Evolutionary conservation across 2,797 vertebrate genomes (phyloP).

Genomic region (Chrosomus eos): DNA sequence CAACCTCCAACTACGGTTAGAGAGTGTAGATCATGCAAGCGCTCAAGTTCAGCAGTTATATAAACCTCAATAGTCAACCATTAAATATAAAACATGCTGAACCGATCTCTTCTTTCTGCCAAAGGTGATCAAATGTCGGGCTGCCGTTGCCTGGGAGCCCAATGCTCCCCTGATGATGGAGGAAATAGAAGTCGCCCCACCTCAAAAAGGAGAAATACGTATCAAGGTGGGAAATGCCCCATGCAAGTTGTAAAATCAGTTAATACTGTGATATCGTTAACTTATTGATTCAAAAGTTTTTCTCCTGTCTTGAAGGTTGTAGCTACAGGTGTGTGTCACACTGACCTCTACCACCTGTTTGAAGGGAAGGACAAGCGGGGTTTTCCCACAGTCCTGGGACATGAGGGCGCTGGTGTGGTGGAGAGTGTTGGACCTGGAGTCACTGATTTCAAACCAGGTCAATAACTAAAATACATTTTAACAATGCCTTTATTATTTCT

Average conservation of each 20-base stretch:
- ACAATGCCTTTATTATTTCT: neutral
- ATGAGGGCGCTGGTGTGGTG: conserved; percentile 77
- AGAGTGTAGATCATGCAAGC: conserved; percentile 18
- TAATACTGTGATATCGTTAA: neutral
- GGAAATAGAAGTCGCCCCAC: conserved; percentile 89
- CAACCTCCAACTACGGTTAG: conserved; percentile 9
- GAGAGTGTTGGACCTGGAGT: conserved; percentile 80
- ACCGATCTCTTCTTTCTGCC: conserved; percentile 38
- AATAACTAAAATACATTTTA: neutral
- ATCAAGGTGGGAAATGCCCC: conserved; percentile 82
- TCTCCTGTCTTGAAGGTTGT: conserved; percentile 68
- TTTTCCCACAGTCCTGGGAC: conserved; percentile 78
- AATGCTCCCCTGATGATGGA: conserved; percentile 87
- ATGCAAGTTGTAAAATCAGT: neutral
- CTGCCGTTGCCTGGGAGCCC: conserved; percentile 86
- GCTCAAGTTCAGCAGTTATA: neutral
- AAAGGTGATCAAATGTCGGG: conserved; percentile 91
- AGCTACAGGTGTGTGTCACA: conserved; percentile 75
- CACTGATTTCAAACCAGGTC: conserved; percentile 77
- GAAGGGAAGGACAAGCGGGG: conserved; percentile 60
- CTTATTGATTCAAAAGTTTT: neutral
- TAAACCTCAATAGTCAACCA: conserved; percentile 22
- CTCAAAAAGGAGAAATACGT: conserved; percentile 85
- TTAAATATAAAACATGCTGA: conserved; percentile 8
- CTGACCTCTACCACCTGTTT: conserved; percentile 75